A percentile compares a stretch with the other conserved stretches of the same genome.
These are phyloP conservation scores for Gobio gobio DNA, from an alignment of 2,113 vertebrate genomes.

Conservation along the genomic window DNA sequence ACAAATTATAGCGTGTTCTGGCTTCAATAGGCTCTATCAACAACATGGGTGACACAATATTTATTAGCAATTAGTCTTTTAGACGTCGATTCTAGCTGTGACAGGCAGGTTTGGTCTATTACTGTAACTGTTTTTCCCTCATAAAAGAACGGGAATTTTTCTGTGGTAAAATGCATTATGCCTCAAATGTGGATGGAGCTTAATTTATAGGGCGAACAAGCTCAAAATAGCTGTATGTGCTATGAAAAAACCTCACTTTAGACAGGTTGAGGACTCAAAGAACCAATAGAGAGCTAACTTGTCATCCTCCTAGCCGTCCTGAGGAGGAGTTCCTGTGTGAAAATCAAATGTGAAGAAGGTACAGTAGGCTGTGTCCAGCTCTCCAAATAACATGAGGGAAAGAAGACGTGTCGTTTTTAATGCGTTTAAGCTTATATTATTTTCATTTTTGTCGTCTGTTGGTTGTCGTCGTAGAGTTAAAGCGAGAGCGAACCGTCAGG, in stretches of 20 bases:
- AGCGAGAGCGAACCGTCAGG: not conserved
- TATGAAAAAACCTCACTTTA: not conserved
- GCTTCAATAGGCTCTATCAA: not conserved
- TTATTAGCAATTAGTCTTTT: not conserved
- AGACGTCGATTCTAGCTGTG: not conserved
- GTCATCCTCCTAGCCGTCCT: not conserved
- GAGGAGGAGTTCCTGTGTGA: slow-evolving; percentile 1
- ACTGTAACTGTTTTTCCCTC: not conserved
- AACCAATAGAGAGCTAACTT: not conserved
- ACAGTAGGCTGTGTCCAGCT: not conserved
- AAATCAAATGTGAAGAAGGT: not conserved
- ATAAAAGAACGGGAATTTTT: not conserved
- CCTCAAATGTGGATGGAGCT: not conserved
- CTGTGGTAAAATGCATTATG: not conserved
- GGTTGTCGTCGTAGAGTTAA: not conserved
- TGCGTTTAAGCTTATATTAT: not conserved
- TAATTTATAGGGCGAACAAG: not conserved
- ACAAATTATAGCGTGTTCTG: not conserved
- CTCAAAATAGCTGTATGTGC: not conserved
- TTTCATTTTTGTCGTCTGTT: not conserved
- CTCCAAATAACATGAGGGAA: not conserved
- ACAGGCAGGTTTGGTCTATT: not conserved
- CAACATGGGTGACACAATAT: not conserved
- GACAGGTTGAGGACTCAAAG: not conserved
- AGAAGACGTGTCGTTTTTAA: not conserved